phyloP scores from a whole-genome alignment of 2,888 invertebrate genomes.

The Apeira syringaria region DNA sequence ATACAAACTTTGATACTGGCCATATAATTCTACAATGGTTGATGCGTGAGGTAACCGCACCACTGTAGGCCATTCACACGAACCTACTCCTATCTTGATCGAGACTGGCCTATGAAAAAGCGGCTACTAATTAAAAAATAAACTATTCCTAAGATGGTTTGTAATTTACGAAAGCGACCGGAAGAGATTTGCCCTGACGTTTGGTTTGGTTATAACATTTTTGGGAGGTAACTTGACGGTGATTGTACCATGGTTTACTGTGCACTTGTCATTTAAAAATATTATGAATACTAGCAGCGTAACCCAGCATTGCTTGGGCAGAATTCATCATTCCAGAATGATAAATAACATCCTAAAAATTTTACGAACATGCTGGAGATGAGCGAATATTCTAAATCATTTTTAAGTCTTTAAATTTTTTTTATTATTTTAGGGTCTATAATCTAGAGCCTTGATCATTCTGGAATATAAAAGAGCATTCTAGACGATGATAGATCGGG shows the following conservation, averaged over 20 bases:
- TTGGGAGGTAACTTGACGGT: conserved; percentile 8
- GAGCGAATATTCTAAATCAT: too few relatives aligned
- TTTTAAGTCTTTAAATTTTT: too few relatives aligned
- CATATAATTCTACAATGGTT: conserved; percentile 20
- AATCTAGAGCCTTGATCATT: too few relatives aligned
- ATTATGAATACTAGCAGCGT: too few relatives aligned
- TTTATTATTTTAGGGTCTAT: too few relatives aligned
- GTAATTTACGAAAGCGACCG: conserved; percentile 65
- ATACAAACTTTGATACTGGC: conserved; percentile 8
- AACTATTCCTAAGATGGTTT: conserved; percentile 69
- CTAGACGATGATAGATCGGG: too few relatives aligned
- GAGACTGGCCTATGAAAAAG: conserved; percentile 78
- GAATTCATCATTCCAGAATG: too few relatives aligned
- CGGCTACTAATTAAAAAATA: conserved; percentile 81
- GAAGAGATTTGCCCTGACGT: conserved; percentile 58
- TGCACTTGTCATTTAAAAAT: background rate
- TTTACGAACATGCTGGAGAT: too few relatives aligned
- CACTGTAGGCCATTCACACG: conserved; percentile 80
- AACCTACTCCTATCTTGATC: conserved; percentile 73
- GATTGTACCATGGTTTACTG: conserved; percentile 11
- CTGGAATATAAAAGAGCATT: too few relatives aligned
- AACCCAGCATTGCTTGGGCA: too few relatives aligned
- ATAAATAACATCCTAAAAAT: too few relatives aligned
- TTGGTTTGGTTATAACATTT: conserved; percentile 3
- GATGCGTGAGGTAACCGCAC: conserved; percentile 75